Evolutionary conservation across 2,113 vertebrate species (phyloP), one percentile per base, ranked within the genome.

Genomic region (Ptyas mucosa): DNA sequence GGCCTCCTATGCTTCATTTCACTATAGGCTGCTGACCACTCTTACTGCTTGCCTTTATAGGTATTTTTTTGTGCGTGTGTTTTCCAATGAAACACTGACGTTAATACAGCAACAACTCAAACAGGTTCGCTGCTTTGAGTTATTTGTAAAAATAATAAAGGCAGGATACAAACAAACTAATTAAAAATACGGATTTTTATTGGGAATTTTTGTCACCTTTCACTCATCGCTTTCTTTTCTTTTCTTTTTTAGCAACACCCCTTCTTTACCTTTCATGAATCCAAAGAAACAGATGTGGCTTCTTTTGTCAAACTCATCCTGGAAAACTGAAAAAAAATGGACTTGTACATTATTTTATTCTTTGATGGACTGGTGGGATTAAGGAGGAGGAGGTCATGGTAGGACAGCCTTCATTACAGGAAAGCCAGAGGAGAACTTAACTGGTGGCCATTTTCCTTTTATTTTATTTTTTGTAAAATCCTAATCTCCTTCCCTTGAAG

Each of bases 251-350:
- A 99, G 99, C 98, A 98, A 99, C 99, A 99, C 97, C 98, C 96
- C 93, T 99, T 99, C 98, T 99, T 99, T 98, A 98, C 98, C 92
- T 96, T 97, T 97, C 99, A 99, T 7, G 99, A 99, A 98, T 98
- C 98, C 98, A 99, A 99, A 98, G 98, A 98, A 92, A 99, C 99
- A 93, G 99, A 99, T 90, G 99, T 99, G 98, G 99, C 99, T 89
- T 98, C 98, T 97, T 99, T 99, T 97, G 99, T 99, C 96, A 99
- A 98, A 96, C 97, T 98, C 96, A 98, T 99, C 98, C 96, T 99
- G 96, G 98, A 98, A 96, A 98, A 98, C 97, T 99, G 98, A 99
- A 97, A 64, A 58, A 58, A 95, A 94, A 93, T 95, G 97, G 97
- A 97, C 95, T 96, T 94, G 94, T 89, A 91, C 81, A 95, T 93